Evolutionary conservation across 2,888 invertebrate genomes (phyloP).

Genomic region (Platerodrilus igneus): DNA sequence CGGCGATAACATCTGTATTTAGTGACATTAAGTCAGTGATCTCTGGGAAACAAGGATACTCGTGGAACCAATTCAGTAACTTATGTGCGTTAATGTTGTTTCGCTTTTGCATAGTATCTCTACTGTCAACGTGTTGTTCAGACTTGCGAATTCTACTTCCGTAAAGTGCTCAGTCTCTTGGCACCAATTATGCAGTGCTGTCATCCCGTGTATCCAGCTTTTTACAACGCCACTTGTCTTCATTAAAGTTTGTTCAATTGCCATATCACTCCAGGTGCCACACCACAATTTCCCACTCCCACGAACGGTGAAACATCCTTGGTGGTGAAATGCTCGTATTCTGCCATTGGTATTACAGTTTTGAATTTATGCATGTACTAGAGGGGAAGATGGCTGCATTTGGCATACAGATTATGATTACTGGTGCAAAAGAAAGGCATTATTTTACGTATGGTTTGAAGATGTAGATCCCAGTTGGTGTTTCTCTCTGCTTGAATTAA

Average conservation of each 20-base stretch:
- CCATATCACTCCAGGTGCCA: conserved; percentile 8
- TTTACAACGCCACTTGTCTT: conserved; percentile 11
- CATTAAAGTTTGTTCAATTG: conserved; percentile 6
- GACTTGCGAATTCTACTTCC: not conserved
- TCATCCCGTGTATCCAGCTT: conserved; percentile 4
- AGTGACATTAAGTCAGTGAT: no score
- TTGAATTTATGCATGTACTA: conserved; percentile 7
- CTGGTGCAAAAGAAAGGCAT: conserved; percentile 6
- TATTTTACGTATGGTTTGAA: conserved; percentile 10
- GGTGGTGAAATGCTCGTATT: conserved; percentile 9
- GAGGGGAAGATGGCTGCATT: conserved; percentile 10
- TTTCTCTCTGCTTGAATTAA: conserved; percentile 6
- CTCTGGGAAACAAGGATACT: conserved; percentile 4
- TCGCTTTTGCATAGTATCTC: conserved; percentile 7
- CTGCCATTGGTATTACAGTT: conserved; percentile 5
- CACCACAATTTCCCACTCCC: conserved; percentile 10
- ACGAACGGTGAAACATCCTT: conserved; percentile 8
- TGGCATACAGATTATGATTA: conserved; percentile 11
- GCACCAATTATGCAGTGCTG: conserved; percentile 4
- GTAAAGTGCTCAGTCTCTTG: conserved; percentile 6
- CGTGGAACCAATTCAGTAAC: conserved; percentile 7
- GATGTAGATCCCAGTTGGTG: conserved; percentile 10
- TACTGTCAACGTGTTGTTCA: no score
- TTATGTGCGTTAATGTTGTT: conserved; percentile 1
- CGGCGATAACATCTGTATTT: conserved; percentile 6